These are phyloP conservation scores for Leuctra nigra DNA, from an alignment of 2,888 invertebrate species.

Conservation along the genomic window DNA sequence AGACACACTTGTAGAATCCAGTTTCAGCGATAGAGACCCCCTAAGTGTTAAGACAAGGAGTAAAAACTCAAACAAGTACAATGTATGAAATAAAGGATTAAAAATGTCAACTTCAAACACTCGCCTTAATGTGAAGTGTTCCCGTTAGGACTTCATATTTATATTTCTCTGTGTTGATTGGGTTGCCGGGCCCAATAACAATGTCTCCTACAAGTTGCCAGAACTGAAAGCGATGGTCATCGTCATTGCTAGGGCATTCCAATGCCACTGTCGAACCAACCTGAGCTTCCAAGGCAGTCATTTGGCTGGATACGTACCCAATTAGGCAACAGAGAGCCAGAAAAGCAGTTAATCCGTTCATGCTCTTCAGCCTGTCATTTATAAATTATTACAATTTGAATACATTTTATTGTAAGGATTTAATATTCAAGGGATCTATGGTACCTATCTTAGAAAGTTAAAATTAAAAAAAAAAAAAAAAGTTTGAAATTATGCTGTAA, in stretches of 20 bases:
- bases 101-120: too few species aligned
- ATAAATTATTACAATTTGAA: too few species aligned
- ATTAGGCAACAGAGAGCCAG: too few species aligned
- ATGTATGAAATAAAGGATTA: too few species aligned
- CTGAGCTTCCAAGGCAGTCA: slow-evolving; percentile 44
- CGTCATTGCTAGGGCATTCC: slow-evolving; percentile 57
- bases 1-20: slow-evolving; percentile 58
- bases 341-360: too few species aligned
- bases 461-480: too few species aligned
- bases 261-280: slow-evolving; percentile 54
- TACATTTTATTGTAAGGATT: too few species aligned
- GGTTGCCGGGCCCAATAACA: slow-evolving; percentile 57
- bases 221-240: slow-evolving; percentile 57
- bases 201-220: slow-evolving; percentile 52
- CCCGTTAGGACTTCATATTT: slow-evolving; percentile 63
- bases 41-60: slow-evolving; percentile 38
- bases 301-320: not conserved
- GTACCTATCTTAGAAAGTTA: too few species aligned
- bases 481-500: too few species aligned
- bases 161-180: slow-evolving; percentile 53
- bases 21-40: slow-evolving; percentile 53
- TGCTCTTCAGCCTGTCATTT: too few species aligned
- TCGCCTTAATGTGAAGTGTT: slow-evolving; percentile 55
- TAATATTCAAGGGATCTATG: too few species aligned
- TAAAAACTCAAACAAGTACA: too few species aligned